Evolutionary conservation across 2,797 vertebrate genomes (phyloP).

Genomic region (Lagocephalus sceleratus): DNA sequence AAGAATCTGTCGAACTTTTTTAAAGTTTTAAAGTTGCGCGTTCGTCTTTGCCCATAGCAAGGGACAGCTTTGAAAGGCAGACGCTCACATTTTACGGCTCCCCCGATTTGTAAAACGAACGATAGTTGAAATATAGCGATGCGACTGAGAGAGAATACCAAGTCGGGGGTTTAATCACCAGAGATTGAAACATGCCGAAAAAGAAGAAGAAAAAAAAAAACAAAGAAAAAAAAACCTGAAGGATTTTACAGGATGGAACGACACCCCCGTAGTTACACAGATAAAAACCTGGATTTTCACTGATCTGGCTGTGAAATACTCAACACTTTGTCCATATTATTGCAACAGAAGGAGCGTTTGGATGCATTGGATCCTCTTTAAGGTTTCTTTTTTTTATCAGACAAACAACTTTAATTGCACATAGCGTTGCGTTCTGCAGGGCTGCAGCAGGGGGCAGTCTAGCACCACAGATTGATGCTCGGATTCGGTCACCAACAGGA

Average conservation of each 20-base stretch:
- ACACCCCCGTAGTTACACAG: conserved; percentile 6
- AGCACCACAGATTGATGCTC: conserved; percentile 64
- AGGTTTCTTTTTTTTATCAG: conserved; percentile 21
- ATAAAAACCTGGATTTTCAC: neutral
- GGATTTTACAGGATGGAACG: neutral
- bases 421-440: conserved; percentile 28
- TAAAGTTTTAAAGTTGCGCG: conserved; percentile 64
- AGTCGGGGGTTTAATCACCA: conserved; percentile 68
- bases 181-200: conserved; percentile 49
- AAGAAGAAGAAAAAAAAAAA: neutral
- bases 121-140: conserved; percentile 63
- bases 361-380: conserved; percentile 6
- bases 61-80: conserved; percentile 73
- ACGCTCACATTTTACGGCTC: conserved; percentile 63
- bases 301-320: conserved; percentile 12
- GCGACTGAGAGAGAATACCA: conserved; percentile 66
- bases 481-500: conserved; percentile 65
- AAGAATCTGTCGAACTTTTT: conserved; percentile 68
- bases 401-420: conserved; percentile 20
- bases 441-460: conserved; percentile 80
- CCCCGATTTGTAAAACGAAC: conserved; percentile 64
- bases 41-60: conserved; percentile 76
- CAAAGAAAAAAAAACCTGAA: too few relatives aligned
- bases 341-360: conserved; percentile 31
- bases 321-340: conserved; percentile 15